Evolutionary conservation across 2,797 vertebrate genomes (phyloP), one percentile per base, ranked within the genome.

Genomic region (Dendrocincla tyrannina): DNA sequence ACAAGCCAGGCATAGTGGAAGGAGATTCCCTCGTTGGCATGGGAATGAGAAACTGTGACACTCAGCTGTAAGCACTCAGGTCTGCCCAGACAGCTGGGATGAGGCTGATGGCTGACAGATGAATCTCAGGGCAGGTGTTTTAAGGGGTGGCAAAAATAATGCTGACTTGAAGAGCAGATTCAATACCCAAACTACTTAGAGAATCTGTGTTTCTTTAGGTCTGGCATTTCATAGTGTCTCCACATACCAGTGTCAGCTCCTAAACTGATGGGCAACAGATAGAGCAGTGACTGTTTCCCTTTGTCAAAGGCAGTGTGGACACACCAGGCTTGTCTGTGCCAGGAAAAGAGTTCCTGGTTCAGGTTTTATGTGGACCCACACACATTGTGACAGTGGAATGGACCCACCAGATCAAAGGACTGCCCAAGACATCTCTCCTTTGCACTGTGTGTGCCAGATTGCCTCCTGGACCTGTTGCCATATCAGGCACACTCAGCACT

Each of bases 361-460:
- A 52, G 4, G 10, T 52, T 83, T 64, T 22, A 7, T 13, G 24
- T 67, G 56, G 11, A 50, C 17, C 15, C 22, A 5, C 14, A 8
- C 6, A 12, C 39, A 9, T 0, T 55, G 24, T 42, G 19, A 64
- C 15, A 35, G 66, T 19, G 19, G n/a, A 64, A 73, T 32, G 33
- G 64, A 44, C 28, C 49, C n/a, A 60, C 1, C 30, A 67, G 70
- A 28, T 18, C 11, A 15, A 62, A 74, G 47, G 18, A 42, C 10
- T 27, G 4, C 42, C 50, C 62, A 35, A 37, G 39, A 17, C 28
- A 69, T 17, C 20, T 19, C 30, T 67, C 39, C 53, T 63, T 60
- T 52, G 78, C 58, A 1, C 41, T 35, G 32, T 0, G 1, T 86
- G 59, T 15, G 20, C 62, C 68, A 69, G 0, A 22, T 68, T n/a